Percentiles rank a stretch among this genome's conserved stretches.
Evolutionary conservation across 2,797 vertebrate species (phyloP).

Genomic region (Synanceia verrucosa): DNA sequence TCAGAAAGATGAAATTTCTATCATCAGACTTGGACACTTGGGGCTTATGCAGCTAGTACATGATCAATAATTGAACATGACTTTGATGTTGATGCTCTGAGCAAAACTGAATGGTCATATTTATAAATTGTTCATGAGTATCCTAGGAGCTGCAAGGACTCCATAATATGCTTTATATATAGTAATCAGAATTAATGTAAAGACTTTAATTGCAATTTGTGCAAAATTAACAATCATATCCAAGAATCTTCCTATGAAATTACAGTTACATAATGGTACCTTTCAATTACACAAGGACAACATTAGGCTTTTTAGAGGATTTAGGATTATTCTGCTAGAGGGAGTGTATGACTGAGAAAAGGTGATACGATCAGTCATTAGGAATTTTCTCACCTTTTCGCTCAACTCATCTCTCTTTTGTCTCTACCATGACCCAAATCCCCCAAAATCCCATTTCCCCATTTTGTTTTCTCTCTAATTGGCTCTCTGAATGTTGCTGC

Average conservation of each 20-base stretch:
- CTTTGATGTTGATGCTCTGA: conserved; percentile 56
- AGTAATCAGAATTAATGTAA: background rate
- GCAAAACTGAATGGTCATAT: conserved; percentile 49
- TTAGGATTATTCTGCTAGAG: background rate
- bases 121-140: conserved; percentile 57
- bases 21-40: conserved; percentile 24
- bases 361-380: conserved; percentile 18
- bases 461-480: conserved; percentile 45
- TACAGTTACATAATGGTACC: too few relatives aligned
- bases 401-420: conserved; percentile 25
- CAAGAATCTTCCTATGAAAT: background rate
- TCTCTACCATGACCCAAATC: conserved; percentile 41
- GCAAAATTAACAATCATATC: background rate
- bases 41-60: conserved; percentile 8
- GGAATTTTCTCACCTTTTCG: conserved; percentile 24
- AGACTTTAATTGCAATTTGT: background rate
- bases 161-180: background rate
- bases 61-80: conserved; percentile 62
- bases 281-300: too few relatives aligned
- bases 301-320: background rate
- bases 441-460: conserved; percentile 32
- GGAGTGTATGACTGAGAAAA: background rate
- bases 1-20: conserved; percentile 29
- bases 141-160: conserved; percentile 17
- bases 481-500: conserved; percentile 45